Evolutionary conservation across 2,888 invertebrate species (phyloP).

Genomic region (Standfussiana lucernea): DNA sequence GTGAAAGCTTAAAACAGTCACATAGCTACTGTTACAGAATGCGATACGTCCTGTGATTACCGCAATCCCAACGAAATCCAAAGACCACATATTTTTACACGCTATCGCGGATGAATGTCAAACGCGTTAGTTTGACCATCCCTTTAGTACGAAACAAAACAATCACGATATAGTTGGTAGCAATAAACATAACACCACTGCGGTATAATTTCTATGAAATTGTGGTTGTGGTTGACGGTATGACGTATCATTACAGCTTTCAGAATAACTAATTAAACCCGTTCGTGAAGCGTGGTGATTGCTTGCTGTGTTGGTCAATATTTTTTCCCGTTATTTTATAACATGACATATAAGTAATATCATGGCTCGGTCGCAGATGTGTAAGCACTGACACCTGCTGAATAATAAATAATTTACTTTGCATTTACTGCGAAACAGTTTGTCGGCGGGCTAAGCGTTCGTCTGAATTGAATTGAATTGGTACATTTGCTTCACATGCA

Average conservation of each 20-base stretch:
- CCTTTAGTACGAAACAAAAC: constrained; percentile 11
- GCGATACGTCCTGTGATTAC: neutral
- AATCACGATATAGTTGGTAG: constrained; percentile 14
- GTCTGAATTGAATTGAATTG: too few species aligned
- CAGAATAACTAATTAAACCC: constrained; percentile 28
- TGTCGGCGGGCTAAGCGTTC: too few species aligned
- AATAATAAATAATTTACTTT: too few species aligned
- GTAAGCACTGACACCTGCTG: neutral
- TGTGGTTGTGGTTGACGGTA: constrained; percentile 8
- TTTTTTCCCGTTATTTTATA: neutral
- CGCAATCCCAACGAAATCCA: neutral
- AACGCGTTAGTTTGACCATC: neutral
- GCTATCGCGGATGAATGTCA: neutral
- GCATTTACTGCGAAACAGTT: too few species aligned
- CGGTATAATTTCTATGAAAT: constrained; percentile 44
- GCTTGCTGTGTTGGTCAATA: neutral
- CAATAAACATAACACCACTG: constrained; percentile 34
- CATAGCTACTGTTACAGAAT: neutral
- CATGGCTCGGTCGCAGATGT: neutral
- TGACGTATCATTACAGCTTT: constrained; percentile 30
- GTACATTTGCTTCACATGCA: too few species aligned
- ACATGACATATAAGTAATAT: neutral
- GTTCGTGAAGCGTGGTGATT: neutral
- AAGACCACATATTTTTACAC: neutral
- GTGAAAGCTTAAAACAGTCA: too few species aligned